phyloP scores from a whole-genome alignment of 2,797 vertebrate species.

The Gymnopithys bicolor region DNA sequence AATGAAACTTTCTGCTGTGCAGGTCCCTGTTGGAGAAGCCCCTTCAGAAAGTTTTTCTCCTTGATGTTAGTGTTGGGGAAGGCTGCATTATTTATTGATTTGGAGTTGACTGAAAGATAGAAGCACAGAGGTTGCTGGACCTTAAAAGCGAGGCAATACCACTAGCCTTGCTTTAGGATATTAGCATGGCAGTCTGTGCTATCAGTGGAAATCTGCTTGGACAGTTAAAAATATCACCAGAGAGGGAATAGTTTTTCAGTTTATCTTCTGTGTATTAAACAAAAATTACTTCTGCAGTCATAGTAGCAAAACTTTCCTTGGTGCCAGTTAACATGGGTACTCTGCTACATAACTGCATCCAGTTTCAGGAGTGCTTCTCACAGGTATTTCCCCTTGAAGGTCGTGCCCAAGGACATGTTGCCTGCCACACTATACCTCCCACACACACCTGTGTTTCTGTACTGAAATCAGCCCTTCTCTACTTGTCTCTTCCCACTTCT shows the following conservation, averaged over 20 bases:
- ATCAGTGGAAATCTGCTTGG: conserved; percentile 15
- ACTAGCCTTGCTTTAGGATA: neutral
- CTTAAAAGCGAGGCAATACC: neutral
- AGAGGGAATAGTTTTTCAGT: neutral
- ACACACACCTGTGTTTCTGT: neutral
- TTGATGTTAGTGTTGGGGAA: neutral
- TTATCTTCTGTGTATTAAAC: neutral
- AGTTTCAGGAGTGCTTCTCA: neutral
- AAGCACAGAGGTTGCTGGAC: neutral
- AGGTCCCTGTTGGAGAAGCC: neutral
- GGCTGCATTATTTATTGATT: conserved; percentile 29
- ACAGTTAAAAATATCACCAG: conserved; percentile 1
- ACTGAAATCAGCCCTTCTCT: neutral
- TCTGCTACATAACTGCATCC: neutral
- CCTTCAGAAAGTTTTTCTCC: neutral
- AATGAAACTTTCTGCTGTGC: neutral
- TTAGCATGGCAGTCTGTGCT: neutral
- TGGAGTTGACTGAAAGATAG: neutral
- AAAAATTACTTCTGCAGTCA: neutral
- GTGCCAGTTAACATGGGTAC: neutral
- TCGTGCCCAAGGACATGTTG: neutral
- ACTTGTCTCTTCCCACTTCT: neutral
- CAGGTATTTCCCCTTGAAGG: conserved; percentile 19
- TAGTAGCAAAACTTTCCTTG: neutral
- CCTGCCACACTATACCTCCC: neutral